Base-by-base conservation (phyloP, 2,888 invertebrate genomes). In the Malthinus flaveolus region DNA sequence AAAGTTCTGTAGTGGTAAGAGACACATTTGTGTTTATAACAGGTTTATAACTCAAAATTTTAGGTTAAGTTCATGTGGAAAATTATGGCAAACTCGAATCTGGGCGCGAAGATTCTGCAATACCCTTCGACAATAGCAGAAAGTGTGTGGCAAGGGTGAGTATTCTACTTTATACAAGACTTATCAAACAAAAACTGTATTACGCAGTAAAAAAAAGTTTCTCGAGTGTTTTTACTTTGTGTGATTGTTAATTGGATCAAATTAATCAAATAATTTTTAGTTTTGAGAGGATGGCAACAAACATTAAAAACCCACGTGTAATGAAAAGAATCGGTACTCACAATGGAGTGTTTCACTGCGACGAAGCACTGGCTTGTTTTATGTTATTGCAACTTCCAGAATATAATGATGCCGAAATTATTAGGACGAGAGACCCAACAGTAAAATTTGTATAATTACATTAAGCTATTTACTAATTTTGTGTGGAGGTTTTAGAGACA, bases 361-460 rank as follows among this genome's bases (percentile, higher is more conserved):
- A 97, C 74, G 97, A 97, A 78, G 92, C 89, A 0, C 80, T 98
- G n/a, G 98, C 96, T 0, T 96, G 96, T 76, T 94, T 85, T 73
- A 87, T 99, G 89, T 82, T 99, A 11, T 90, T 89, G 73, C 82
- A 84, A 48, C 78, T 97, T 3, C 91, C 94, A 0, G 82, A 87
- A 66, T 97, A 90, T 76, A 84, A 87, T 70, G 84, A 93, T 78
- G 92, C 96, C 0, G 83, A 85, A 65, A 91, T 99, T 57, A 77
- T 95, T 6, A 82, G 93, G 66, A 84, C 85, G 0, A 81, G 89
- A 44, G 83, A 88, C 65, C 63, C 67, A 12, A 71, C 81, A 68
- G 83, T 85, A 65, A 59, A 63, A 9, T 52, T 15, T 23, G 10
- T 35, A 35, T n/a, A 3, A 15, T 9, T 11, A 10, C 10, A 7